Evolutionary conservation across 2,113 vertebrate species (phyloP).

Genomic region (Sula dactylatra): DNA sequence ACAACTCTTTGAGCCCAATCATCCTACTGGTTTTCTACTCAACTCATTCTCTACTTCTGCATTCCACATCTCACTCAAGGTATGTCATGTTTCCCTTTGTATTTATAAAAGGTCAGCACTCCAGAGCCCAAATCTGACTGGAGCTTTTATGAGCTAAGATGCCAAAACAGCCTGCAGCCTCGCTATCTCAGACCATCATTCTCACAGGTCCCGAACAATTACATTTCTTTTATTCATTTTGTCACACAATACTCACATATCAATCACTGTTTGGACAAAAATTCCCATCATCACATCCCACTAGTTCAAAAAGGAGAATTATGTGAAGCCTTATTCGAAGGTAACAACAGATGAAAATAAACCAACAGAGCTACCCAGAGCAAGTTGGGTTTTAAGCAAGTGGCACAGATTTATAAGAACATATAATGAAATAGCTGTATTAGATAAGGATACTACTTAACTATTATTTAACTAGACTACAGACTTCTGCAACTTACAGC

Average conservation of each 20-base stretch:
- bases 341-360: not conserved
- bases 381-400: not conserved
- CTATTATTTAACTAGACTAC: not conserved
- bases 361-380: not conserved
- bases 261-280: not conserved
- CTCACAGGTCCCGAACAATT: not conserved
- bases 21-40: not conserved
- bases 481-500: not conserved
- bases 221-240: not conserved
- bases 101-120: not conserved
- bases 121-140: not conserved
- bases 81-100: not conserved
- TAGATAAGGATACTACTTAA: not conserved
- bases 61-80: not conserved
- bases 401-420: not conserved
- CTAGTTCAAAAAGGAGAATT: not conserved
- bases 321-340: not conserved
- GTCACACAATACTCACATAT: not conserved
- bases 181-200: not conserved
- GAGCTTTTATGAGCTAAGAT: not conserved
- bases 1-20: not conserved
- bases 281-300: not conserved
- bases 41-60: not conserved
- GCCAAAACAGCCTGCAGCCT: not conserved
- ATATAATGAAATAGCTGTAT: not conserved